Percentiles rank a stretch among this genome's conserved stretches.
phyloP scores from a whole-genome alignment of 2,888 invertebrate species.

The Lordiphosa andalusiaca region DNA sequence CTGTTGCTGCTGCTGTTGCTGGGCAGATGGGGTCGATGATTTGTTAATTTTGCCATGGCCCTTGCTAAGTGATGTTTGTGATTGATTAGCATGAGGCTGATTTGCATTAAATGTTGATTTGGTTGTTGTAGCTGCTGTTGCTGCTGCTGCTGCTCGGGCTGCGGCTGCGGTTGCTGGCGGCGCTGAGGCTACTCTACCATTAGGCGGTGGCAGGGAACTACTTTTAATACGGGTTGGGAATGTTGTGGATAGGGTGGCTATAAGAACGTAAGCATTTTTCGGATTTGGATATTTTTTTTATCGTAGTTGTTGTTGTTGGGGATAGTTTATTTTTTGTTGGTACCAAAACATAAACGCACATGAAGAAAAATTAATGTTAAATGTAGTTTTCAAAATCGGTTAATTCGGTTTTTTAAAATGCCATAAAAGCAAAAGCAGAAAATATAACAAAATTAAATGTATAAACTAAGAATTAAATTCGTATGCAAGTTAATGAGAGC shows the following conservation, averaged over 20 bases:
- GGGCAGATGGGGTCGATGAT: constrained; percentile 28
- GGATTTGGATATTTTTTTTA: constrained; percentile 35
- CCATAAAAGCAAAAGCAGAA: constrained; percentile 35
- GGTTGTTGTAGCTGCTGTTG: constrained; percentile 46
- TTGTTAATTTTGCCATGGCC: constrained; percentile 38
- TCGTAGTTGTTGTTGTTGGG: constrained; percentile 27
- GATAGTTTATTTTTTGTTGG: constrained; percentile 32
- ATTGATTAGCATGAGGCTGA: constrained; percentile 75
- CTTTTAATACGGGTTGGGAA: constrained; percentile 86
- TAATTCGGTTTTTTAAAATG: constrained; percentile 29
- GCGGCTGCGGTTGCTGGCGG: constrained; percentile 58
- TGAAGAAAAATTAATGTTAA: constrained; percentile 54
- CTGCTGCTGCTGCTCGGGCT: constrained; percentile 28
- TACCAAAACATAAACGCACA: constrained; percentile 63
- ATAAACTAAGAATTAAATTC: constrained; percentile 7
- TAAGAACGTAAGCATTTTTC: constrained; percentile 80
- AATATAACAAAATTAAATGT: constrained; percentile 8
- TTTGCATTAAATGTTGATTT: constrained; percentile 50
- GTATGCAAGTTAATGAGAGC: constrained; percentile 27
- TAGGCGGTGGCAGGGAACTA: constrained; percentile 83
- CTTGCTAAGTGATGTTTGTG: constrained; percentile 74
- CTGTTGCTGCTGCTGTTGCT: constrained; percentile 45
- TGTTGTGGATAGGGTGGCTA: constrained; percentile 89
- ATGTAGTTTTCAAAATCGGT: constrained; percentile 33
- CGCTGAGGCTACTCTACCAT: constrained; percentile 78